Evolutionary conservation across 2,113 vertebrate genomes (phyloP).

Genomic region (Eulemur macaco): DNA sequence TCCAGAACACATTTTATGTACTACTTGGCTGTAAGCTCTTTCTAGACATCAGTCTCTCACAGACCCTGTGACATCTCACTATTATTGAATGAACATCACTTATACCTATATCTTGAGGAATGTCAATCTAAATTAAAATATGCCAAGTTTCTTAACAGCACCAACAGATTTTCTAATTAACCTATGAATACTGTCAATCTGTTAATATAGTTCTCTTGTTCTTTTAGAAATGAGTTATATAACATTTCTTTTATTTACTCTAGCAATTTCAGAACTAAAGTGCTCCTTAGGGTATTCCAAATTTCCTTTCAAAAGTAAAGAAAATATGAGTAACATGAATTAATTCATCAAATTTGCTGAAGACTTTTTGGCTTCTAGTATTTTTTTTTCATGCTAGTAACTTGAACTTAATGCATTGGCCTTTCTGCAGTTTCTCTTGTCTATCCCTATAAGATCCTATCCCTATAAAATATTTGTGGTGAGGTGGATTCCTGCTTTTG

Average conservation of each 20-base stretch:
- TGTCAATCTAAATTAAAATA: slow-evolving; percentile 63
- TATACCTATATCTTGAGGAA: slow-evolving; percentile 52
- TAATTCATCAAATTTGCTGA: not conserved
- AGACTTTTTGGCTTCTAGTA: not conserved
- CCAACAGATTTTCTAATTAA: slow-evolving; percentile 75
- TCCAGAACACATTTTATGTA: not conserved
- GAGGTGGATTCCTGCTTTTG: not conserved
- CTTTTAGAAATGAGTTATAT: slow-evolving; percentile 58
- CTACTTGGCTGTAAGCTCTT: not conserved
- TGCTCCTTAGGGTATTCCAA: not conserved
- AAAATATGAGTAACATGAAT: not conserved
- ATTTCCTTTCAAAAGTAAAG: slow-evolving; percentile 51
- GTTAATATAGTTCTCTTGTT: slow-evolving; percentile 67
- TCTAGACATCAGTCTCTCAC: not conserved
- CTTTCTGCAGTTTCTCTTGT: not conserved
- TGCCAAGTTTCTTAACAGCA: slow-evolving; percentile 51
- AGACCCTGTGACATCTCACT: slow-evolving; percentile 17
- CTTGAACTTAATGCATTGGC: not conserved
- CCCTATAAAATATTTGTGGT: not conserved
- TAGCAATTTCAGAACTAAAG: slow-evolving; percentile 28
- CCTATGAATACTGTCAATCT: slow-evolving; percentile 72
- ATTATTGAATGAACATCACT: slow-evolving; percentile 32
- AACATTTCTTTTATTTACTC: slow-evolving; percentile 67
- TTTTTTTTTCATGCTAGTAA: not conserved
- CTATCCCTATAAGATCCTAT: not conserved